Percentiles rank a stretch among this genome's conserved stretches.
These are phyloP conservation scores for Xestobium rufovillosum DNA, from an alignment of 2,888 invertebrate genomes.

Conservation along the genomic window DNA sequence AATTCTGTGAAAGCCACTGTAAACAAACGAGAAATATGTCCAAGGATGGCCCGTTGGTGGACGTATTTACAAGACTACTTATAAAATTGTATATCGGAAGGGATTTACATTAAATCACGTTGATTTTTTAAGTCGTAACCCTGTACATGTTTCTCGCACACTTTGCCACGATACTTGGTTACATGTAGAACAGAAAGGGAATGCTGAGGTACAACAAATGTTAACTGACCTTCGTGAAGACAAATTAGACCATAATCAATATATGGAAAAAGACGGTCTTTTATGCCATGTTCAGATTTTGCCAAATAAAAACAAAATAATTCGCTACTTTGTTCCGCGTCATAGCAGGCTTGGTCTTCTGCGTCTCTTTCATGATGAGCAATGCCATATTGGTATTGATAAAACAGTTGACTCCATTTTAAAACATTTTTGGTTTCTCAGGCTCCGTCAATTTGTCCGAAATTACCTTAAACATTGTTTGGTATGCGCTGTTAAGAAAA, in stretches of 20 bases:
- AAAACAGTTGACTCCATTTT: constrained; percentile 19
- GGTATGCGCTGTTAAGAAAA: constrained; percentile 17
- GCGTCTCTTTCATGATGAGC: constrained; percentile 25
- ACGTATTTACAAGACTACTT: constrained; percentile 27
- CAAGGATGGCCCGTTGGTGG: constrained; percentile 32
- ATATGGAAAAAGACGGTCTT: constrained; percentile 15
- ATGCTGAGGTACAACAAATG: constrained; percentile 13
- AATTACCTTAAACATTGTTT: constrained; percentile 22
- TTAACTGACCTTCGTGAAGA: too few species aligned
- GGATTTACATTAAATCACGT: constrained; percentile 13
- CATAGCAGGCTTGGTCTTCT: constrained; percentile 22
- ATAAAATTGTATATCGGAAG: constrained; percentile 21
- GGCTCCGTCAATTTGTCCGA: constrained; percentile 15
- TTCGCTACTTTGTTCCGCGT: constrained; percentile 18
- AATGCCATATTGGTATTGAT: constrained; percentile 21
- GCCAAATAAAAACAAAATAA: not conserved
- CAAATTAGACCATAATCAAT: constrained; percentile 17
- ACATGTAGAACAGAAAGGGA: constrained; percentile 18
- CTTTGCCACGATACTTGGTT: constrained; percentile 14
- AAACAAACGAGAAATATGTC: too few species aligned
- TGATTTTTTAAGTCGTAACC: constrained; percentile 17
- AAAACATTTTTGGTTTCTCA: constrained; percentile 20
- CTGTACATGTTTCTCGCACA: constrained; percentile 5
- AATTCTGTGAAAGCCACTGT: too few species aligned
- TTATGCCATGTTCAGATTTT: constrained; percentile 13